Base-by-base conservation (phyloP, 2,888 invertebrate species). In the Trichopria drosophilae region DNA sequence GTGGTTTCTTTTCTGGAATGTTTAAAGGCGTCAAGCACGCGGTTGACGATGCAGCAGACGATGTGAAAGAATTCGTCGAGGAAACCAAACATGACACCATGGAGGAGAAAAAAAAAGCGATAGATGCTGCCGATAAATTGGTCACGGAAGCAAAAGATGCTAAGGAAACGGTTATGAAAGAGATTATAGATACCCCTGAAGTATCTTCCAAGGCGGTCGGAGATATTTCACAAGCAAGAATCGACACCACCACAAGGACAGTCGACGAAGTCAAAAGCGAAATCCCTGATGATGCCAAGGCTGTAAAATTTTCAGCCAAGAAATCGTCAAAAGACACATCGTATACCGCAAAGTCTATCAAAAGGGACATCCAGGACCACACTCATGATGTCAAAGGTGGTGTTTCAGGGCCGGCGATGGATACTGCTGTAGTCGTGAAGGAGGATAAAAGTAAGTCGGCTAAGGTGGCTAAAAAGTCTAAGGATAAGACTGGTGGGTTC, bases 31-130 rank as follows among this genome's bases (percentile, higher is more conserved):
- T 53, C 2, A 59, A 60, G 29, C 54, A 62, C 9, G 48, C 58
- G 5, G 47, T 51, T 3, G 53, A 53, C 6, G 53, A 58, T 20
- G 45, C 49, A 6, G 31, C 58, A 0, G 61, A 59, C 1, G 63
- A 63, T 1, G 45, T 51, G n/a, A 44, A 41, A 12, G 53, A 37
- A 77, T 80, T 58, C 77, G 79, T 64, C 75, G 59, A 58, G 6
- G 58, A 55, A 9, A 51, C 44, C 3, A 53, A 57, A 5, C 32
- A 47, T 12, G 60, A 56, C 37, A 62, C 57, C 6, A 60, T 51
- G 3, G 78, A 57, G 65, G 65, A 66, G 15, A 55, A 59, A 20
- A 52, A 58, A 9, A 48, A 48, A 24, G 55, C 55, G 5, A 31
- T 53, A 39, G 49, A 54, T 39, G 57, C 49, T 15, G 51, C 55